A percentile compares a stretch with the other conserved stretches of the same genome.
phyloP scores from a whole-genome alignment of 2,797 vertebrate species.

The Lepus townsendii region DNA sequence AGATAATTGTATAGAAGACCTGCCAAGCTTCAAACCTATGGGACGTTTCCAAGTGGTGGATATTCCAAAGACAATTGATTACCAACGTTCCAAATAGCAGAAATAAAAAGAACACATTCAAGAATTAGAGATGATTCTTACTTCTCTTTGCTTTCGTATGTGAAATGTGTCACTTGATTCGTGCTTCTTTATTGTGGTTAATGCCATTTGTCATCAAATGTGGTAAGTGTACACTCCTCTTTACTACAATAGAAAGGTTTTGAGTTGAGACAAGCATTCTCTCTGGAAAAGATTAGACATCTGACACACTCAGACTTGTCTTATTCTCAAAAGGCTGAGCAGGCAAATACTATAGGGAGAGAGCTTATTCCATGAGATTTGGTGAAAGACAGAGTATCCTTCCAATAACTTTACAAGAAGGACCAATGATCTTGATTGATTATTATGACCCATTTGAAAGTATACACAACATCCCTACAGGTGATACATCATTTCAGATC shows the following conservation, averaged over 20 bases:
- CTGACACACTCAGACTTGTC: not conserved
- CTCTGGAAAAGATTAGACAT: slow-evolving; percentile 12
- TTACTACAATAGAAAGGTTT: not conserved
- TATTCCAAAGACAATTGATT: not conserved
- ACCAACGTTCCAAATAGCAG: slow-evolving; percentile 41
- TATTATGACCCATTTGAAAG: not conserved
- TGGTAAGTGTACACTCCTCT: not conserved
- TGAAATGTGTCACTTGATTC: not conserved
- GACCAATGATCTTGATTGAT: not conserved
- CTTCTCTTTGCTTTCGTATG: not conserved
- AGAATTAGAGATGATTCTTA: not conserved
- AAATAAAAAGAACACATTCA: not conserved
- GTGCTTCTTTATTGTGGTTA: not conserved
- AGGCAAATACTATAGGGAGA: not conserved
- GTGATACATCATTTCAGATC: not conserved
- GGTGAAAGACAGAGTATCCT: not conserved
- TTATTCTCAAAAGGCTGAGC: slow-evolving; percentile 2
- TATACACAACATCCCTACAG: not conserved
- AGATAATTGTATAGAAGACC: not conserved
- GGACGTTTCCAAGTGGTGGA: not conserved
- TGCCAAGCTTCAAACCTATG: not conserved
- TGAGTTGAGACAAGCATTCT: not conserved
- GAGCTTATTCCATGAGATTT: not conserved
- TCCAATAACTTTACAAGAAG: not conserved
- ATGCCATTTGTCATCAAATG: not conserved